Base-by-base conservation (phyloP, 1,140 invertebrate species). In the Eriocheir sinensis region DNA sequence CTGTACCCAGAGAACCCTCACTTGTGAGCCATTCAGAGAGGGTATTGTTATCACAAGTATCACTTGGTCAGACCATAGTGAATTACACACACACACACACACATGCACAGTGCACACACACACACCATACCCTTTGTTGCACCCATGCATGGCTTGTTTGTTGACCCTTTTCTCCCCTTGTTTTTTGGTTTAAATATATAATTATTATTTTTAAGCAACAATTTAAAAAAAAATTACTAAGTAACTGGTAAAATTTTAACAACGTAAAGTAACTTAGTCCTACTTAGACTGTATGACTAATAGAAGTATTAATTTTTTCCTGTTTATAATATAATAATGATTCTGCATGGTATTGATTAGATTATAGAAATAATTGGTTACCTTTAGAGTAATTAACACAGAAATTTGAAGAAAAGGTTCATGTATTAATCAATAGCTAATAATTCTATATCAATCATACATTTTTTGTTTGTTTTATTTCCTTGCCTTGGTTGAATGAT, bases 71-170 rank as follows among this genome's bases (percentile, higher is more conserved):
- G n/a, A n/a, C n/a, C n/a, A n/a, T n/a, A n/a, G n/a, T n/a, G n/a
- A n/a, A n/a, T n/a, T n/a, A 88, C 85, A 88, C 85, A 36, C 34
- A 88, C 85, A 88, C 34, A 88, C 85, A 72, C 60, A 72, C 60
- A 72, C 21, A 72, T n/a, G 21, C 60, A 32, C 44, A 44, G 34
- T 27, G 36, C 89, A 91, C 34, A 72, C 34, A 36, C n/a, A 85
- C 80, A 89, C 44, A 41, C 85, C 32, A n/a, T 15, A n/a, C n/a
- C n/a, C n/a, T 72, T 72, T 72, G 2, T 72, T 72, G 60, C 60
- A 72, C 60, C 60, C 60, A n/a, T 92, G 90, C 90, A 92, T 92
- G 90, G 90, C 90, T 34, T 92, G 90, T 92, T 81, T 92, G 72
- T 92, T 92, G 32, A 34, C 60, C 90, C 79, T 80, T 53, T 38